These are phyloP conservation scores for Peromyscus maniculatus DNA, from an alignment of 2,113 vertebrate species.

Conservation along the genomic window DNA sequence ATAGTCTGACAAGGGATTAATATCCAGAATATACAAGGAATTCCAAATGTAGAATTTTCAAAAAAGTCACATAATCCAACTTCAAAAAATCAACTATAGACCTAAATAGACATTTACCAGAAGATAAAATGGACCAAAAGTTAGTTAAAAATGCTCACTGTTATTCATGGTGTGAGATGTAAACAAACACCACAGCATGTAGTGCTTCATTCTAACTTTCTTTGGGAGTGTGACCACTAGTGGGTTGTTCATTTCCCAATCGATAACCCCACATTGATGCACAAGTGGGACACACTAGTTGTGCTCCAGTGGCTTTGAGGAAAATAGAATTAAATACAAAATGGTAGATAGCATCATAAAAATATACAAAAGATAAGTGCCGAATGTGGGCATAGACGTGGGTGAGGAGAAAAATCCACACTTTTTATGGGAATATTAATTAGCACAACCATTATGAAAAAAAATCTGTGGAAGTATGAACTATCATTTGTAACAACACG, in stretches of 20 bases:
- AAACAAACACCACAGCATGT: not conserved
- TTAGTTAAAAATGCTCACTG: not conserved
- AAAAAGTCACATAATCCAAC: not conserved
- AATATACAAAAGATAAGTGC: not conserved
- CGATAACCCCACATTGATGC: not conserved
- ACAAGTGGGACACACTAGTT: not conserved
- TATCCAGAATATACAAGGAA: not conserved
- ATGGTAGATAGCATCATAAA: not conserved
- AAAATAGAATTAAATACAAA: not conserved
- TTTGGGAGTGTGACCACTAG: not conserved
- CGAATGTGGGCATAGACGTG: not conserved
- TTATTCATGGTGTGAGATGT: not conserved
- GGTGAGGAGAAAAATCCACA: not conserved
- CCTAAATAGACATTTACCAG: not conserved
- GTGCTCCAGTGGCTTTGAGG: not conserved
- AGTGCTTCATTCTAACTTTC: not conserved
- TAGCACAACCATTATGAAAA: not conserved
- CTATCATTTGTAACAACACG: not conserved
- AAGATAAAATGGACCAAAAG: not conserved
- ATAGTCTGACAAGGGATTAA: not conserved
- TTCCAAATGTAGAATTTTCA: not conserved
- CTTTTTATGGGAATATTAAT: not conserved
- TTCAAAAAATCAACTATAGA: not conserved
- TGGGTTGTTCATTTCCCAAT: not conserved
- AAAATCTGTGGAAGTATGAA: not conserved